Evolutionary conservation across 2,113 vertebrate genomes (phyloP).

Genomic region (Bothrops jararaca): DNA sequence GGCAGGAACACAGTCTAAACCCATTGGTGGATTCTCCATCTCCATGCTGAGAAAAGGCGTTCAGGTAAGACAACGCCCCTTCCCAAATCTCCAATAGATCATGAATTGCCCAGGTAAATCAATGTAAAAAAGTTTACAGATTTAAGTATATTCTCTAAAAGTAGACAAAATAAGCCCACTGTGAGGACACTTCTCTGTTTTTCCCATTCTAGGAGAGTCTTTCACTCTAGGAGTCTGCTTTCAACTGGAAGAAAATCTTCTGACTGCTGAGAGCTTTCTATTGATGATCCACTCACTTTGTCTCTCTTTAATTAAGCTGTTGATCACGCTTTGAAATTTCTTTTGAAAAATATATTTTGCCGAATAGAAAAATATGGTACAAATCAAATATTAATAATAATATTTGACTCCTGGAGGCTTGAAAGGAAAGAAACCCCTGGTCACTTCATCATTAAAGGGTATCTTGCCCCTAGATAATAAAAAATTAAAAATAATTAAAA

Average conservation of each 20-base stretch:
- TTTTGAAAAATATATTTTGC: background rate
- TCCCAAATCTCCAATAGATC: background rate
- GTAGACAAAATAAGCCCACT: background rate
- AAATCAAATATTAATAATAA: background rate
- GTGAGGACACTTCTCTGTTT: background rate
- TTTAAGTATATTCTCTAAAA: background rate
- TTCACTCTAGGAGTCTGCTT: background rate
- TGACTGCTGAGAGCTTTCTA: background rate
- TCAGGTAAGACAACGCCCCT: no score
- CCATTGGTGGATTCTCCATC: no score
- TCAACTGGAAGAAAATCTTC: background rate
- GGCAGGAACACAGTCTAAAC: no score
- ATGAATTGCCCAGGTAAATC: background rate
- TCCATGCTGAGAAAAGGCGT: no score
- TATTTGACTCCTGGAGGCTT: background rate
- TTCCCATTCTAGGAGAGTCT: background rate
- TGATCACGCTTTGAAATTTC: background rate
- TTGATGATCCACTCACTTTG: background rate
- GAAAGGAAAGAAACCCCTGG: background rate
- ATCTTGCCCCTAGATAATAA: background rate
- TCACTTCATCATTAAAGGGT: background rate
- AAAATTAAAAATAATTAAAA: background rate
- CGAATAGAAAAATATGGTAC: background rate
- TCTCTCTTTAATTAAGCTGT: background rate
- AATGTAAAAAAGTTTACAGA: background rate